These are phyloP conservation scores for Cnemophilus loriae DNA, from an alignment of 2,113 vertebrate species.

Conservation along the genomic window DNA sequence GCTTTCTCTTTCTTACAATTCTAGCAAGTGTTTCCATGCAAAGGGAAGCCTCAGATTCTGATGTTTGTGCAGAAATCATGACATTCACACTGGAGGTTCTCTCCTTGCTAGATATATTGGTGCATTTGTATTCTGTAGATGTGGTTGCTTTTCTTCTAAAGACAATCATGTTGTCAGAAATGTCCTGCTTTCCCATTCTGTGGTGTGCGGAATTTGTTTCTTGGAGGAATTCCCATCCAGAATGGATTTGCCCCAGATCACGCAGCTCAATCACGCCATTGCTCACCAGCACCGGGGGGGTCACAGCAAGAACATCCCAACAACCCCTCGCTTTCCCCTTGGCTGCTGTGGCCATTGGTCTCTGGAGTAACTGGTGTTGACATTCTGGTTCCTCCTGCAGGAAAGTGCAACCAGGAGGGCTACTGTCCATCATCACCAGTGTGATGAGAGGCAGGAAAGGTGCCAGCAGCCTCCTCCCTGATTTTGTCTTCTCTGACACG, in stretches of 20 bases:
- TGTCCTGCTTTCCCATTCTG: accelerated
- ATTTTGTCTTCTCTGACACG: not conserved
- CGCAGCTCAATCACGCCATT: not conserved
- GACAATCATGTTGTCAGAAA: not conserved
- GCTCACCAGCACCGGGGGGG: not conserved
- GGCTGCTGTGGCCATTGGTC: not conserved
- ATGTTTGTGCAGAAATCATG: not conserved
- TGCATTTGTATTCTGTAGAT: not conserved
- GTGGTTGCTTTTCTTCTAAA: not conserved
- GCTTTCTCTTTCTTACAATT: not conserved
- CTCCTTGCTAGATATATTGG: accelerated
- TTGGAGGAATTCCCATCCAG: not conserved
- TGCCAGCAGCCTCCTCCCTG: not conserved
- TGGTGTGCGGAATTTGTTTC: not conserved
- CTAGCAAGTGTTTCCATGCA: not conserved
- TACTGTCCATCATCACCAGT: not conserved
- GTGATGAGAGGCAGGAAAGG: not conserved
- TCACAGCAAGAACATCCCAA: not conserved
- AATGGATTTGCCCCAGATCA: accelerated
- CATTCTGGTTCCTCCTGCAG: not conserved
- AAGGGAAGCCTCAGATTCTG: not conserved
- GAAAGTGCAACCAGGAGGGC: not conserved
- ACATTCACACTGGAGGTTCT: not conserved
- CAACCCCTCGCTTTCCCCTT: not conserved
- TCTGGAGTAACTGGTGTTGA: not conserved